Conservation (phyloP, 1,140 invertebrate genomes). For the Chironomus striatipennis region DNA sequence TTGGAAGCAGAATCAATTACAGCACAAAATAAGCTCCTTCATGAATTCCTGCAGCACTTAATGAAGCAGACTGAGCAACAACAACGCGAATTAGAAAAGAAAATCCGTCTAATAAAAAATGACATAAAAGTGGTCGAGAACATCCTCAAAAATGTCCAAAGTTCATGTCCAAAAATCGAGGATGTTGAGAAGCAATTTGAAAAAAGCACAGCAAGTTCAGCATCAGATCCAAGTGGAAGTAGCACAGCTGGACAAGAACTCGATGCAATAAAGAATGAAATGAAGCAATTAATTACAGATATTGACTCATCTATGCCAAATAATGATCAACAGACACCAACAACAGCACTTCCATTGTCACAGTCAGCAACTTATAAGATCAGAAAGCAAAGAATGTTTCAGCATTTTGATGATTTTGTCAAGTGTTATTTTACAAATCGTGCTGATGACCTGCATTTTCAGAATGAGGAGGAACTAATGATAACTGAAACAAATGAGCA, state of each 20-base stretch:
- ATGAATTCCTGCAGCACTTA: conserved; percentile 77
- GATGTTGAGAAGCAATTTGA: conserved; percentile 16
- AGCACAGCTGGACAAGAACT: background rate
- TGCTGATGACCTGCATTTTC: conserved; percentile 61
- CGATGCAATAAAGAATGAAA: background rate
- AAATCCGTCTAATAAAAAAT: conserved; percentile 67
- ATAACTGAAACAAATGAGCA: conserved; percentile 33
- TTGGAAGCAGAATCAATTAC: conserved; percentile 70
- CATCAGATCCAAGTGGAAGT: background rate
- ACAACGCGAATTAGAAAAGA: conserved; percentile 53
- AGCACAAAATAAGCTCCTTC: conserved; percentile 68
- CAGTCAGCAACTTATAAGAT: conserved; percentile 3
- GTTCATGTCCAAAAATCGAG: conserved; percentile 17
- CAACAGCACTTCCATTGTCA: background rate
- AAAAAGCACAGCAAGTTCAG: background rate
- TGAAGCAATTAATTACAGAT: background rate
- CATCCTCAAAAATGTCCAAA: conserved; percentile 57
- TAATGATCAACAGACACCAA: background rate
- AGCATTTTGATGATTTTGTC: conserved; percentile 86
- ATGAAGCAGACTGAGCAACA: conserved; percentile 66
- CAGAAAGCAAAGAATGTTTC: conserved; percentile 65
- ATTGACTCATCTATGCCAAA: conserved; percentile 6
- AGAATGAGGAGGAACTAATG: conserved; percentile 32
- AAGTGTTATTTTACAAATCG: conserved; percentile 76
- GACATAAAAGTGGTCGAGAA: conserved; percentile 72